Evolutionary conservation across 2,888 invertebrate species (phyloP).

Genomic region (Oscheius sp.): DNA sequence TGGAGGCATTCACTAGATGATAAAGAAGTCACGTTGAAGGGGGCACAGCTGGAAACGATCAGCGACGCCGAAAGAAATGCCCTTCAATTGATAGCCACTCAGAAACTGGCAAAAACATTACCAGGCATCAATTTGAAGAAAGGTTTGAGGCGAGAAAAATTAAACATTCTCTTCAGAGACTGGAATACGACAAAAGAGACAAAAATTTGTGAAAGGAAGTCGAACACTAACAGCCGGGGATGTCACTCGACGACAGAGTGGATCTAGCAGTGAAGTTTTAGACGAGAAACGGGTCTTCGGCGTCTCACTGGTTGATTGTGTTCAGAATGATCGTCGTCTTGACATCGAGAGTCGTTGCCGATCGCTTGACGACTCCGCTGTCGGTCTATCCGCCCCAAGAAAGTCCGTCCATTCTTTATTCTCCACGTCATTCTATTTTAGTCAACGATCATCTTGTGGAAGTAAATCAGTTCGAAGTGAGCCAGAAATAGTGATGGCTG

Average conservation of each 20-base stretch:
- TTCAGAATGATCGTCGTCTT: slow-evolving; percentile 80
- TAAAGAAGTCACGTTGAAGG: slow-evolving; percentile 79
- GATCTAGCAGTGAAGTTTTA: slow-evolving; percentile 20
- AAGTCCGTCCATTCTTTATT: background rate
- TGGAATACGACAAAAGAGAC: slow-evolving; percentile 53
- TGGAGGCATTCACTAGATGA: slow-evolving; percentile 56
- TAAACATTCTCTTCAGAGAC: slow-evolving; percentile 5
- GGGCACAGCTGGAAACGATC: slow-evolving; percentile 80
- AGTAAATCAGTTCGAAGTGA: slow-evolving; percentile 41
- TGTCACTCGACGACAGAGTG: slow-evolving; percentile 57
- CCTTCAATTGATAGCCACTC: slow-evolving; percentile 77
- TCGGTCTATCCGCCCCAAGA: slow-evolving; percentile 29
- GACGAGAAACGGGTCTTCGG: slow-evolving; percentile 79
- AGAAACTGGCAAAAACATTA: slow-evolving; percentile 78
- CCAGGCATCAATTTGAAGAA: slow-evolving; percentile 44
- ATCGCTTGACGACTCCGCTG: slow-evolving; percentile 47
- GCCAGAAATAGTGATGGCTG: slow-evolving; percentile 41
- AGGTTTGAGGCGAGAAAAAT: background rate
- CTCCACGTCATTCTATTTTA: slow-evolving; percentile 14
- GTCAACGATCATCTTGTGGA: slow-evolving; percentile 17
- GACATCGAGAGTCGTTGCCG: slow-evolving; percentile 51
- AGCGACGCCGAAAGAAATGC: slow-evolving; percentile 76
- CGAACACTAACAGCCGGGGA: slow-evolving; percentile 78
- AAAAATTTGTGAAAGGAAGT: slow-evolving; percentile 79
- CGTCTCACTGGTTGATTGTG: slow-evolving; percentile 83